Evolutionary conservation across 2,113 vertebrate species (phyloP).

Genomic region (human): GRCh38 chr12:78722501-78723000

Average conservation of each 20-base stretch:
- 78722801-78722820: neutral
- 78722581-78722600: rapidly evolving
- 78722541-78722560: neutral
- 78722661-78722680: neutral
- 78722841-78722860: neutral
- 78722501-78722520: neutral
- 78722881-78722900: neutral
- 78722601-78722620: neutral
- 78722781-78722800: neutral
- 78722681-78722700: neutral
- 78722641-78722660: neutral
- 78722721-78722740: constrained; percentile 5
- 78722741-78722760: neutral
- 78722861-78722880: neutral
- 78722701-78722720: neutral
- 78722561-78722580: neutral
- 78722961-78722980: neutral
- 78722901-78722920: neutral
- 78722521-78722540: neutral
- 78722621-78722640: neutral
- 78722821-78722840: neutral
- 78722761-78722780: neutral
- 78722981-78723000: neutral
- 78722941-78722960: neutral
- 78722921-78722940: neutral